Evolutionary conservation across 2,113 vertebrate genomes (phyloP).

Genomic region (Diphyllodes magnificus): DNA sequence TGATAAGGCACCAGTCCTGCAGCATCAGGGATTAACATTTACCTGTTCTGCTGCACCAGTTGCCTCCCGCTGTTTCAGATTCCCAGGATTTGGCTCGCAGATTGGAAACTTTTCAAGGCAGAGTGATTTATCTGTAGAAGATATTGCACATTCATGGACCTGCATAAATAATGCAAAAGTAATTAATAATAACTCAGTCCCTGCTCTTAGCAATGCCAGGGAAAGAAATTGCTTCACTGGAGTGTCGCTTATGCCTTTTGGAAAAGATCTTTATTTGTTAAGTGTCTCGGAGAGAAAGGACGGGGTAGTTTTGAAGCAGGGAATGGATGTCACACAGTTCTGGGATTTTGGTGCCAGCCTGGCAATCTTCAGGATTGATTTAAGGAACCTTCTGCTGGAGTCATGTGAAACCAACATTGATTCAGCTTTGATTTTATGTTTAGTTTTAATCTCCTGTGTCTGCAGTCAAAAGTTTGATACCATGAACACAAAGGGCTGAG

Average conservation of each 20-base stretch:
- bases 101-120: conserved; percentile 20
- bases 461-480: background rate
- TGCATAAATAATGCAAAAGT: conserved; percentile 46
- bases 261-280: conserved; percentile 6
- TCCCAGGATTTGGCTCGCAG: background rate
- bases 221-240: conserved; percentile 29
- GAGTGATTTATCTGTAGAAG: conserved; percentile 13
- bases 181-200: conserved; percentile 40
- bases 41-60: background rate
- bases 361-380: background rate
- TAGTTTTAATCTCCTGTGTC: background rate
- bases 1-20: background rate
- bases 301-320: background rate
- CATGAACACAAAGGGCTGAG: background rate
- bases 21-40: background rate
- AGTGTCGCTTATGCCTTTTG: background rate
- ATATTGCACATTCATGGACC: conserved; percentile 2
- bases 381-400: background rate
- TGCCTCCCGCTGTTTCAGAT: background rate
- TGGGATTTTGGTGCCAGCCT: background rate
- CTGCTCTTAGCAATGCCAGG: background rate
- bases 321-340: background rate
- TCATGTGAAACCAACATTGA: background rate
- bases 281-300: background rate
- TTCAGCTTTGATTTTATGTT: background rate